Base-by-base conservation (phyloP, 2,888 invertebrate species). In the Meandrusa payeni region DNA sequence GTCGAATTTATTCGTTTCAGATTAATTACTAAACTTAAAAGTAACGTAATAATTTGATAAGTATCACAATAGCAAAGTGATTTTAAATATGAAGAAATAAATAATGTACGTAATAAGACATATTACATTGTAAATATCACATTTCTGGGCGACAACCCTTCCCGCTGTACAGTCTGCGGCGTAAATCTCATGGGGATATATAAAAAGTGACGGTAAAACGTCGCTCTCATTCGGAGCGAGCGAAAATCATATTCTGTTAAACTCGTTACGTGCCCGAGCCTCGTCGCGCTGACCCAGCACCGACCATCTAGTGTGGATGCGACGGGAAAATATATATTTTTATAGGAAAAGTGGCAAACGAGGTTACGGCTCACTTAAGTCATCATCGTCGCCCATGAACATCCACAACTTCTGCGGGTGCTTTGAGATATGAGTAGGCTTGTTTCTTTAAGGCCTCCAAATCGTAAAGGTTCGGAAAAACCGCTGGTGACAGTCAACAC, bases 221-320 rank as follows among this genome's bases (percentile, higher is more conserved):
- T 77, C 74, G 60, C 68, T 72, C 83, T 75, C 79, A 73, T 74
- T 71, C 76, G 48, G 63, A 66, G 63, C 61, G 55, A 52, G 75
- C 59, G 73, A 69, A 82, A 87, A 86, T 86, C 86, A 86, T 87
- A 87, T 87, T 87, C 81, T 82, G 83, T 76, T 87, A 86, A 87
- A 83, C 76, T 86, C 76, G 86, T 86, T 87, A 87, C 63, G 75
- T 76, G 82, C 74, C 82, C 80, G 75, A 76, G 80, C 71, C 79
- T 76, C 71, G 74, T 75, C 69, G 76, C 67, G 86, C 86, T 86
- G 86, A 87, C 86, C 85, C 66, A 69, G 85, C 86, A 82, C 38
- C 46, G 59, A 31, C 41, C 41, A 57, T 49, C 48, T 64, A 57
- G 7, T 40, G 47, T 58, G 73, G 85, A 82, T 62, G 57, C 1